Percentiles rank a stretch among this genome's conserved stretches.
These are phyloP conservation scores for Tenthredo scrophulariae DNA, from an alignment of 2,888 invertebrate genomes.

Conservation along the genomic window DNA sequence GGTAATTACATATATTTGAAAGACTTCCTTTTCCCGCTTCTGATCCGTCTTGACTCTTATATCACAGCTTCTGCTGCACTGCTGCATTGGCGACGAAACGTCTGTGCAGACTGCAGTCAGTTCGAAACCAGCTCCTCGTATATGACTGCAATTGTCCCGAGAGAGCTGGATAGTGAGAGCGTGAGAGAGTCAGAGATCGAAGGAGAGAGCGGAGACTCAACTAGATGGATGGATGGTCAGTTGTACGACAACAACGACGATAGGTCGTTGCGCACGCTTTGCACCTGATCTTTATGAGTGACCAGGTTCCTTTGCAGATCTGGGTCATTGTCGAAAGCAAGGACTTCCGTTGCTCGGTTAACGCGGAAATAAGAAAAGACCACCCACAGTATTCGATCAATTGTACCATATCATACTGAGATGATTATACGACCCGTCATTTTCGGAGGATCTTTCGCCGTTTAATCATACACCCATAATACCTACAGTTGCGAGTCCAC, in stretches of 20 bases:
- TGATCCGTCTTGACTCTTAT: background rate
- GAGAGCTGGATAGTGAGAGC: conserved; percentile 43
- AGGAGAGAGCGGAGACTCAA: conserved; percentile 39
- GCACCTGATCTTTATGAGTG: conserved; percentile 48
- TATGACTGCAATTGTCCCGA: background rate
- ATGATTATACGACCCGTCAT: conserved; percentile 1
- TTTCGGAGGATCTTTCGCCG: background rate
- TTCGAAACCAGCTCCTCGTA: background rate
- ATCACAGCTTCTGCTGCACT: background rate
- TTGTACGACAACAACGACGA: conserved; percentile 32
- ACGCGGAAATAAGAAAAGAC: conserved; percentile 41
- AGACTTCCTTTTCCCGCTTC: background rate
- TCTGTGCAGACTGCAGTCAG: conserved; percentile 7
- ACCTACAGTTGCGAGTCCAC: background rate
- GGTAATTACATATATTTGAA: background rate
- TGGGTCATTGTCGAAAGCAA: conserved; percentile 62
- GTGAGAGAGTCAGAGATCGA: conserved; percentile 32
- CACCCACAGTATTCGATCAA: conserved; percentile 43
- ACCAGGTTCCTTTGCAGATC: conserved; percentile 51
- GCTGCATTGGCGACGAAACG: conserved; percentile 34
- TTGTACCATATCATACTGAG: background rate
- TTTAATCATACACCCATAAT: background rate
- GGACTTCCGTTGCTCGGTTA: conserved; percentile 43
- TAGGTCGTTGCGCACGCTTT: conserved; percentile 42
- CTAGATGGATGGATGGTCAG: background rate